These are phyloP conservation scores for Drosophila infuscata DNA, from an alignment of 2,888 invertebrate genomes.

Conservation along the genomic window DNA sequence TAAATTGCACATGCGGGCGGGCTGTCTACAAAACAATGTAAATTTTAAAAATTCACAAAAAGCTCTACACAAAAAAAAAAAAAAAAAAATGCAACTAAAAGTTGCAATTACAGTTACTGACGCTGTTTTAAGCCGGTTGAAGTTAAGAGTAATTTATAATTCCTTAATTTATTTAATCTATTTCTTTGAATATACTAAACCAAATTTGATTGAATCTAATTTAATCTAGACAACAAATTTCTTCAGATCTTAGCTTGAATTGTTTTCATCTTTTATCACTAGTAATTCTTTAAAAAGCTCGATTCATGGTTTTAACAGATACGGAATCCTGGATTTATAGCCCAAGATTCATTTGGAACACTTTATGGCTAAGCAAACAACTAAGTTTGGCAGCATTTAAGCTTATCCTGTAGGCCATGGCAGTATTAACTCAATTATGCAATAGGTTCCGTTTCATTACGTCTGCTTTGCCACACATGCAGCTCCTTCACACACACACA, in stretches of 20 bases:
- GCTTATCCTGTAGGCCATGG: slow-evolving; percentile 24
- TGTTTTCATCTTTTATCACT: neutral
- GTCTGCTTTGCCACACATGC: slow-evolving; percentile 57
- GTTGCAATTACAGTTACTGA: slow-evolving; percentile 46
- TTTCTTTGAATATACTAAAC: neutral
- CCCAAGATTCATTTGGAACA: neutral
- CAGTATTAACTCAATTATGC: slow-evolving; percentile 74
- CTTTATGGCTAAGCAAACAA: slow-evolving; percentile 1
- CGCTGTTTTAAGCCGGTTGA: slow-evolving; percentile 25
- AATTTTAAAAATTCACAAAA: slow-evolving; percentile 1
- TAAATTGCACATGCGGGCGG: slow-evolving; percentile 69
- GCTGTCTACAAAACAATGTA: slow-evolving; percentile 1
- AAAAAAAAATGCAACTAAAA: slow-evolving; percentile 21
- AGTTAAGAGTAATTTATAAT: neutral
- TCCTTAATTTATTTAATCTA: too few relatives aligned
- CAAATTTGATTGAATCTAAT: neutral
- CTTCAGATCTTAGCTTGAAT: neutral
- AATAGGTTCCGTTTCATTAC: slow-evolving; percentile 77
- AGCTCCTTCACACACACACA: slow-evolving; percentile 17
- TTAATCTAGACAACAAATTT: too few relatives aligned
- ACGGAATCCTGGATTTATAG: neutral
- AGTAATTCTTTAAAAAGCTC: neutral
- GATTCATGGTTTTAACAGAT: neutral
- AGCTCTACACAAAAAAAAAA: neutral
- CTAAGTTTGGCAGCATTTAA: slow-evolving; percentile 23